Percentiles rank a stretch among this genome's conserved stretches.
Evolutionary conservation across 2,888 invertebrate genomes (phyloP).

Genomic region (Papilio protenor): DNA sequence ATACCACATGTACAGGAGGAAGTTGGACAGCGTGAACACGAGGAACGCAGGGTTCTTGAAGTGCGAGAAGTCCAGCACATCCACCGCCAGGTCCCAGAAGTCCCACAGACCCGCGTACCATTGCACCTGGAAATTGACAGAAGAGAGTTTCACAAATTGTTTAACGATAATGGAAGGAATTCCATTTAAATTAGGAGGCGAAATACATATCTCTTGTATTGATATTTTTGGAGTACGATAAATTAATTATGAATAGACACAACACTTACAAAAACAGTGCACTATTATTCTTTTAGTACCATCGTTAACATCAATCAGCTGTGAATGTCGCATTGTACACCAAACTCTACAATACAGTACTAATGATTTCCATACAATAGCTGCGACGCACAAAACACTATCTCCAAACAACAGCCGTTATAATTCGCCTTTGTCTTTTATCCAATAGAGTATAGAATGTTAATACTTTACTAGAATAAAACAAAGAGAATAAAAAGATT

Average conservation of each 20-base stretch:
- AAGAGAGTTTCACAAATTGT: background rate
- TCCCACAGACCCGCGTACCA: slow-evolving; percentile 91
- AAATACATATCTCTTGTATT: too few relatives aligned
- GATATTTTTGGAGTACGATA: too few relatives aligned
- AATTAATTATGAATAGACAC: background rate
- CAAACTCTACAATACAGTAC: background rate
- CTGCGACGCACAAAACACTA: background rate
- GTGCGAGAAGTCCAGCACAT: slow-evolving; percentile 92
- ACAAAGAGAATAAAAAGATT: background rate
- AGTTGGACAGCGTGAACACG: slow-evolving; percentile 93
- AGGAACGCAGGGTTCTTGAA: slow-evolving; percentile 89
- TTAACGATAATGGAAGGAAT: background rate
- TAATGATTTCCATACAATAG: slow-evolving; percentile 22
- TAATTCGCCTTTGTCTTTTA: slow-evolving; percentile 19
- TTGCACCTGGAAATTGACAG: slow-evolving; percentile 74
- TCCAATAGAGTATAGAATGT: background rate
- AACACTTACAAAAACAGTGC: background rate
- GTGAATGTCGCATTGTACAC: background rate
- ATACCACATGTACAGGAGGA: slow-evolving; percentile 95
- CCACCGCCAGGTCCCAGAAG: slow-evolving; percentile 89
- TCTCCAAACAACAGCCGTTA: background rate
- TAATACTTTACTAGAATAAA: background rate
- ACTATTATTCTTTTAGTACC: background rate
- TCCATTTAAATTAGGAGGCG: too few relatives aligned
- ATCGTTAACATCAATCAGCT: background rate